These are phyloP conservation scores for Oreochromis aureus DNA, from an alignment of 2,113 vertebrate genomes.

Conservation along the genomic window DNA sequence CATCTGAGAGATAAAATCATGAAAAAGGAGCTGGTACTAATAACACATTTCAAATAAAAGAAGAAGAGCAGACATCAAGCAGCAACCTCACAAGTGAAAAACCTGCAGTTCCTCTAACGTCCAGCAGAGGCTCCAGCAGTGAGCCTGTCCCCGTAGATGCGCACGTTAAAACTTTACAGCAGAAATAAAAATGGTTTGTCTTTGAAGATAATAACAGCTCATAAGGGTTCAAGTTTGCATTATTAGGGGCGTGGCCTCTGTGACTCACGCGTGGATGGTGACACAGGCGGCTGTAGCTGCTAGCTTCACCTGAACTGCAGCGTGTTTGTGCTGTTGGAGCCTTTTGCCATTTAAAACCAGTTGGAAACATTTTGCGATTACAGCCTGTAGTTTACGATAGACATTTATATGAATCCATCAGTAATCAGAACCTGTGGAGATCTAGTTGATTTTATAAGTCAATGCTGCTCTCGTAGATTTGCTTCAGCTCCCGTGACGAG, in stretches of 20 bases:
- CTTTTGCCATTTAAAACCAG: neutral
- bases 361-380: rapidly evolving
- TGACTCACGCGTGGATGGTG: neutral
- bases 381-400: neutral
- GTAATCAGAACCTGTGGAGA: neutral
- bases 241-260: neutral
- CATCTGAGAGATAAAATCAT: neutral
- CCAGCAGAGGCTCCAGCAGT: neutral
- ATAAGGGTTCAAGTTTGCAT: neutral
- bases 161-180: neutral
- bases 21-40: neutral
- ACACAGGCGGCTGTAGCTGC: neutral
- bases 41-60: neutral
- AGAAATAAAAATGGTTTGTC: neutral
- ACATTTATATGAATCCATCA: neutral
- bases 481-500: neutral
- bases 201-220: neutral
- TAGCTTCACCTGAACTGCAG: neutral
- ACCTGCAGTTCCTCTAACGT: neutral
- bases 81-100: neutral
- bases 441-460: too few relatives aligned
- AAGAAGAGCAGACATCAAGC: neutral
- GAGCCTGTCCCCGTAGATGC: neutral
- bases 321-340: neutral
- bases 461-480: neutral